phyloP scores from a whole-genome alignment of 2,797 vertebrate species.

The Apogon hyalosoma region DNA sequence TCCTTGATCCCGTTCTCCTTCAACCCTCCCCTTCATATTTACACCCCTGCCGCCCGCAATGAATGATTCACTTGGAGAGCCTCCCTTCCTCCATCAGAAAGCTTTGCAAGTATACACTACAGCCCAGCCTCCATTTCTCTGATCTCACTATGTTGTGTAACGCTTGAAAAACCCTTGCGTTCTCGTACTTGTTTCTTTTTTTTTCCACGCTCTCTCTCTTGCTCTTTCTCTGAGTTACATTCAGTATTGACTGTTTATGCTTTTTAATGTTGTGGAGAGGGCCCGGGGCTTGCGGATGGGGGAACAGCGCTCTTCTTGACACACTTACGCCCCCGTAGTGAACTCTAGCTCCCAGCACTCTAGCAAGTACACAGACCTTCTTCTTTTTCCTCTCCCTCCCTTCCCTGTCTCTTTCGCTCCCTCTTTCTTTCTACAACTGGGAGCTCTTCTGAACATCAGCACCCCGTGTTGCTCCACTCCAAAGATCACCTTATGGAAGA shows the following conservation, averaged over 20 bases:
- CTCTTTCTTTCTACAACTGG: conserved; percentile 80
- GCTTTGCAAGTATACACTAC: conserved; percentile 78
- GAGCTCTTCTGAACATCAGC: conserved; percentile 84
- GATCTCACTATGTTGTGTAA: conserved; percentile 89
- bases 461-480: conserved; percentile 79
- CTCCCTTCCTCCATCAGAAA: conserved; percentile 82
- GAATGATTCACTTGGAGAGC: conserved; percentile 84
- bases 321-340: conserved; percentile 89
- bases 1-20: conserved; percentile 82
- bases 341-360: conserved; percentile 88
- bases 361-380: conserved; percentile 84
- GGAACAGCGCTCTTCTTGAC: conserved; percentile 87
- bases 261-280: conserved; percentile 87
- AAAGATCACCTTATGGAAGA: conserved; percentile 87
- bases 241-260: conserved; percentile 89
- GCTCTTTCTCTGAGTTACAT: conserved; percentile 85
- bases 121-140: conserved; percentile 83
- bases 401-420: conserved; percentile 77
- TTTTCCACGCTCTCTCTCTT: conserved; percentile 73
- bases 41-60: conserved; percentile 84
- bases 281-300: conserved; percentile 86
- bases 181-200: conserved; percentile 80
- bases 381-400: conserved; percentile 79
- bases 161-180: conserved; percentile 85
- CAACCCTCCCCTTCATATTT: conserved; percentile 78